phyloP scores from a whole-genome alignment of 2,797 vertebrate species.

The Chrysocyon brachyurus region DNA sequence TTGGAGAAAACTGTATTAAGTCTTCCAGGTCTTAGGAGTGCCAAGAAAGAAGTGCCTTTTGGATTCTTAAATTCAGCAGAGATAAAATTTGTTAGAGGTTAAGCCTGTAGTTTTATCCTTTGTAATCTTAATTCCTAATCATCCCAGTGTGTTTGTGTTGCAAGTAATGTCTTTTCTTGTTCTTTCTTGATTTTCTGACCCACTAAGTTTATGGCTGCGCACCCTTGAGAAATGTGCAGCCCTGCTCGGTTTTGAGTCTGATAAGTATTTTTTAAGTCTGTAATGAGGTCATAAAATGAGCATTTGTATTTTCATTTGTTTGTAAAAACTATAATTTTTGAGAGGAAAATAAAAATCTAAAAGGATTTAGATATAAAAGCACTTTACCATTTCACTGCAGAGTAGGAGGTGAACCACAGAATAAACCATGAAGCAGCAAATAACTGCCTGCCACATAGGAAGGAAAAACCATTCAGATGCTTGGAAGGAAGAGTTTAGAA shows the following conservation, averaged over 20 bases:
- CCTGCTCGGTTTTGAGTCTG: background rate
- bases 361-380: background rate
- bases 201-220: background rate
- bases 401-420: background rate
- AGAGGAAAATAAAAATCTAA: constrained; percentile 34
- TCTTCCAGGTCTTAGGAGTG: background rate
- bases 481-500: background rate
- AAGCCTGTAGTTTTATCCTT: background rate
- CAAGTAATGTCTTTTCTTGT: background rate
- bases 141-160: background rate
- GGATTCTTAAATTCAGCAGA: background rate
- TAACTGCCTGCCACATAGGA: background rate
- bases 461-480: background rate
- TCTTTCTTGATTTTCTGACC: background rate
- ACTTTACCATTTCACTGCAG: background rate
- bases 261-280: background rate
- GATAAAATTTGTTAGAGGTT: background rate
- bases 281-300: background rate
- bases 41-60: background rate
- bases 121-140: background rate
- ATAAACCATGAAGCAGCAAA: background rate
- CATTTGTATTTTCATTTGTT: background rate
- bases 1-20: background rate
- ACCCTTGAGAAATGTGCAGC: background rate
- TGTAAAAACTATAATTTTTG: background rate